Percentiles rank a stretch among this genome's conserved stretches.
Evolutionary conservation across 2,113 vertebrate species (phyloP).

Genomic region (Anhinga anhinga): DNA sequence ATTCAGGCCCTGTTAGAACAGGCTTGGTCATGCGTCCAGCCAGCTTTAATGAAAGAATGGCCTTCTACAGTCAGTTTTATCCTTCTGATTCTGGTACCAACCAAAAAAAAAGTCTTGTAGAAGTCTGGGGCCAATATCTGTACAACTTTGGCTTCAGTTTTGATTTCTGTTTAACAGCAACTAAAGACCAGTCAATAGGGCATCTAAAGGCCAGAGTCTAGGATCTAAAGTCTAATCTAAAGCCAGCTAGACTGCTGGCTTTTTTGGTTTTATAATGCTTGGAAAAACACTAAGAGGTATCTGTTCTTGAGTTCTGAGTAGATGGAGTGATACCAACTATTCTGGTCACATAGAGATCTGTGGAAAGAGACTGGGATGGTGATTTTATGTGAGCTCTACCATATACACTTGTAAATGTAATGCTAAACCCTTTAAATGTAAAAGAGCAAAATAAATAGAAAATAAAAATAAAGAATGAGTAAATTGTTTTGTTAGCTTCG

Average conservation of each 20-base stretch:
- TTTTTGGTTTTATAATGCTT: not conserved
- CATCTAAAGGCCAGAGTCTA: not conserved
- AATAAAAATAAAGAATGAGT: not conserved
- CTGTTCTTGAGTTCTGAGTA: not conserved
- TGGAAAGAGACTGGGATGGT: not conserved
- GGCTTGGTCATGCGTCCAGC: not conserved
- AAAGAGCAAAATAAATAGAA: not conserved
- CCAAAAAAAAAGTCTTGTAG: not conserved
- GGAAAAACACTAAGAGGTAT: not conserved
- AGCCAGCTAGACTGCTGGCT: not conserved
- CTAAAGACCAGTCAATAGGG: not conserved
- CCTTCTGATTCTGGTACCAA: not conserved
- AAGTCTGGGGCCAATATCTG: not conserved
- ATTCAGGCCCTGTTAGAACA: not conserved
- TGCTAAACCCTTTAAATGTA: not conserved
- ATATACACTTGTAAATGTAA: not conserved
- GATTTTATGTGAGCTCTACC: not conserved
- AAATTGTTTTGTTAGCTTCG: not conserved
- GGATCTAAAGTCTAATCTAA: too few relatives aligned
- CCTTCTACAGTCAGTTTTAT: not conserved
- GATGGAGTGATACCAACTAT: not conserved
- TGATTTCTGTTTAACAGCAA: not conserved
- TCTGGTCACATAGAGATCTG: not conserved
- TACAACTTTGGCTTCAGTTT: not conserved
- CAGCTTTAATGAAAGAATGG: not conserved